Conservation (phyloP, 2,888 invertebrate species). For the Agonopterix subpropinquella region DNA sequence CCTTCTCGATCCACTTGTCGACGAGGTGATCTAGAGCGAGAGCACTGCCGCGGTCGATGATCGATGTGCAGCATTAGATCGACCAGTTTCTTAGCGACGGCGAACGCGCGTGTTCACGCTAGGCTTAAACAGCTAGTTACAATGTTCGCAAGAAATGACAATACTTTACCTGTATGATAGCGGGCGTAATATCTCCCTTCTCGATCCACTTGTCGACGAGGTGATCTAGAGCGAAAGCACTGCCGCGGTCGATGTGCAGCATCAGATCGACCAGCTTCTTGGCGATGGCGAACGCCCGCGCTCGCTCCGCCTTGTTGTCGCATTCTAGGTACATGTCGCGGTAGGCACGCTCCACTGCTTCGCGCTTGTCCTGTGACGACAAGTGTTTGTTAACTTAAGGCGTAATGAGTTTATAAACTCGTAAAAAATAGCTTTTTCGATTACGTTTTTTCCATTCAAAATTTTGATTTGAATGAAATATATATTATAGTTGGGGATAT, state of each 20-base stretch:
- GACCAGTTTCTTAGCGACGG: slow-evolving; percentile 45
- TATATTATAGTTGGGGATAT: no score
- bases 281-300: slow-evolving; percentile 52
- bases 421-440: no score
- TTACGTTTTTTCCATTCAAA: no score
- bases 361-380: slow-evolving; percentile 72
- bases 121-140: no score
- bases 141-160: no score
- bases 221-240: slow-evolving; percentile 58
- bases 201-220: slow-evolving; percentile 59
- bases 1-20: slow-evolving; percentile 57
- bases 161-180: slow-evolving; percentile 56
- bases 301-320: slow-evolving; percentile 64
- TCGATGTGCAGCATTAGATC: slow-evolving; percentile 36
- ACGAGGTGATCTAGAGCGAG: slow-evolving; percentile 59
- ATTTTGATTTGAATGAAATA: no score
- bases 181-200: slow-evolving; percentile 56
- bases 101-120: slow-evolving; percentile 55
- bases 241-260: slow-evolving; percentile 48
- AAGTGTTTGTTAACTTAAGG: neutral
- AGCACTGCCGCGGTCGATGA: slow-evolving; percentile 58
- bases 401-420: no score
- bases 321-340: slow-evolving; percentile 80
- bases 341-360: slow-evolving; percentile 86
- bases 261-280: slow-evolving; percentile 42